A percentile compares a stretch with the other conserved stretches of the same genome.
Evolutionary conservation across 2,113 vertebrate genomes (phyloP).

Genomic region (Accipiter cooperii): DNA sequence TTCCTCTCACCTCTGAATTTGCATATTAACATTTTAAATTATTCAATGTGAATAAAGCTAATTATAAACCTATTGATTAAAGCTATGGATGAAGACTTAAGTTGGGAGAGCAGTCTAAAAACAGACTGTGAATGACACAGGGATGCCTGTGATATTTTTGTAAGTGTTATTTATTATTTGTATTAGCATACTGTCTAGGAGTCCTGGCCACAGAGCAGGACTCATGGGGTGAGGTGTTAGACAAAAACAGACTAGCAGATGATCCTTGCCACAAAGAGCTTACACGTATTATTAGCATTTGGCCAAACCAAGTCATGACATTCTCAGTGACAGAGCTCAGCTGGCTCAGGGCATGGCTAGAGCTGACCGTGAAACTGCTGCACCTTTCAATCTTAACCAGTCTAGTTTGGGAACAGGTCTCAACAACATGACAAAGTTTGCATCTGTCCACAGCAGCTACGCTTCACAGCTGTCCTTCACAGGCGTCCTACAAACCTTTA

Average conservation of each 20-base stretch:
- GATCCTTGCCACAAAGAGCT: conserved; percentile 32
- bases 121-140: neutral
- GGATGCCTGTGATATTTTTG: conserved; percentile 51
- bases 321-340: neutral
- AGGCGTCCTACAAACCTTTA: neutral
- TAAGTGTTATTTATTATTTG: conserved; percentile 58
- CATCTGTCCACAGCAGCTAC: neutral
- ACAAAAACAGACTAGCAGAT: conserved; percentile 53
- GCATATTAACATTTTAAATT: neutral
- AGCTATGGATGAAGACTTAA: neutral
- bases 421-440: neutral
- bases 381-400: neutral
- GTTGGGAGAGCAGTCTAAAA: conserved; percentile 23
- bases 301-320: conserved; percentile 13
- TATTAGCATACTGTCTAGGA: conserved; percentile 46
- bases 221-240: conserved; percentile 39
- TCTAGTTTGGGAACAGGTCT: neutral
- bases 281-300: conserved; percentile 35
- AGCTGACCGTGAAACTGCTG: neutral
- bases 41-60: neutral
- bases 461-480: neutral
- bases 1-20: neutral
- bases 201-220: conserved; percentile 3
- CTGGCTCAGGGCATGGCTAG: neutral
- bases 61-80: neutral